phyloP scores from a whole-genome alignment of 2,888 invertebrate genomes.

The Platycheirus albimanus region DNA sequence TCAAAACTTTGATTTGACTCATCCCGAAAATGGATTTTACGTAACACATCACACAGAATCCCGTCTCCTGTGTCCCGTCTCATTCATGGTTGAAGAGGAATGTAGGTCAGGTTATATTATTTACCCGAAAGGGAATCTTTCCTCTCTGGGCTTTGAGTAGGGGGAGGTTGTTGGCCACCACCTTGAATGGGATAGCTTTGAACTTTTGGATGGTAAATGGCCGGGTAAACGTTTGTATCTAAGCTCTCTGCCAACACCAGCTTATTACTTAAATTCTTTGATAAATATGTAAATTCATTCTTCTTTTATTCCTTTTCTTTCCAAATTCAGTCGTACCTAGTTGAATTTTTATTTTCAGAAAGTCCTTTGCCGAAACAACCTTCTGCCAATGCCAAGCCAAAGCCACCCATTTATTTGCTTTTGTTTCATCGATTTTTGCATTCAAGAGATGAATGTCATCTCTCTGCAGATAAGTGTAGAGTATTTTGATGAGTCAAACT shows the following conservation, averaged over 20 bases:
- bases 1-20: conserved; percentile 50
- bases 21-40: conserved; percentile 66
- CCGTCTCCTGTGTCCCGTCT: background rate
- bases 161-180: conserved; percentile 9
- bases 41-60: conserved; percentile 44
- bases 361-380: conserved; percentile 36
- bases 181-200: conserved; percentile 40
- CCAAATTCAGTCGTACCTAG: no score
- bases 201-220: conserved; percentile 51
- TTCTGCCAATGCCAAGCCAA: conserved; percentile 56
- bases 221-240: conserved; percentile 35
- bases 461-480: conserved; percentile 54
- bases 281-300: no score
- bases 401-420: conserved; percentile 49
- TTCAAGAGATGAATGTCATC: conserved; percentile 42
- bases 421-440: conserved; percentile 72
- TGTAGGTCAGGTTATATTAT: conserved; percentile 70
- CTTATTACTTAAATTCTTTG: no score
- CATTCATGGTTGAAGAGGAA: conserved; percentile 15
- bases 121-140: conserved; percentile 29
- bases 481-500: conserved; percentile 40
- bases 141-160: conserved; percentile 7
- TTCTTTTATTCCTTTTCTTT: no score
- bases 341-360: background rate
- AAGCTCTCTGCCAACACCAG: conserved; percentile 11